phyloP scores from a whole-genome alignment of 2,888 invertebrate genomes.

The Parnassius glacialis region DNA sequence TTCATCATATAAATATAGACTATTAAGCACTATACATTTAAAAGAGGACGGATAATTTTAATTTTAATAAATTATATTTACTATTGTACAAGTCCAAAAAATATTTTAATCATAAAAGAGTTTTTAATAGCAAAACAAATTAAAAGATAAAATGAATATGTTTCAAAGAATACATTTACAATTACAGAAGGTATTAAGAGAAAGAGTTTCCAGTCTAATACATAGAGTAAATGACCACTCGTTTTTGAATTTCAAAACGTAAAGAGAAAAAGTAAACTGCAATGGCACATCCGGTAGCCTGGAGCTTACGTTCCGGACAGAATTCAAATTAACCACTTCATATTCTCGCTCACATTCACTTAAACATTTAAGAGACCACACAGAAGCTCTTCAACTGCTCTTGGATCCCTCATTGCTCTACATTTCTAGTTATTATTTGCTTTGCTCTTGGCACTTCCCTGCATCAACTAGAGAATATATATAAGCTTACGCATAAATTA shows the following conservation, averaged over 20 bases:
- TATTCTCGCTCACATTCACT: constrained; percentile 56
- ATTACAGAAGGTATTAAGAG: too few species aligned
- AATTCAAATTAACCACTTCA: constrained; percentile 74
- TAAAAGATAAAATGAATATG: too few species aligned
- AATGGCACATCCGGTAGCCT: constrained; percentile 26
- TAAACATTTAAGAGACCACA: constrained; percentile 60
- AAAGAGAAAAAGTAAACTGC: constrained; percentile 27
- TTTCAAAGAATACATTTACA: too few species aligned
- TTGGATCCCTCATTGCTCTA: constrained; percentile 29
- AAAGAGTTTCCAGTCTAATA: neutral
- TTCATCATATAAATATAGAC: too few species aligned
- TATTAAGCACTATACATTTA: too few species aligned
- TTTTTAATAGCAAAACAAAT: too few species aligned
- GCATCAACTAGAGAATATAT: neutral
- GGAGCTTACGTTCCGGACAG: constrained; percentile 40
- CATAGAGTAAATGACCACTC: neutral
- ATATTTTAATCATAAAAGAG: neutral
- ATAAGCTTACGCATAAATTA: too few species aligned
- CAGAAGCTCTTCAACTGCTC: constrained; percentile 26
- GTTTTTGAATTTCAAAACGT: constrained; percentile 5
- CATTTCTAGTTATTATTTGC: constrained; percentile 23
- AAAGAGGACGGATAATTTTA: too few species aligned
- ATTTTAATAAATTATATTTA: too few species aligned
- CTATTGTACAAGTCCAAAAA: neutral
- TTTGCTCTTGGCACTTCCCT: constrained; percentile 4